Evolutionary conservation across 2,888 invertebrate species (phyloP), one percentile per base, ranked within the genome.

Genomic region (Nowickia ferox): DNA sequence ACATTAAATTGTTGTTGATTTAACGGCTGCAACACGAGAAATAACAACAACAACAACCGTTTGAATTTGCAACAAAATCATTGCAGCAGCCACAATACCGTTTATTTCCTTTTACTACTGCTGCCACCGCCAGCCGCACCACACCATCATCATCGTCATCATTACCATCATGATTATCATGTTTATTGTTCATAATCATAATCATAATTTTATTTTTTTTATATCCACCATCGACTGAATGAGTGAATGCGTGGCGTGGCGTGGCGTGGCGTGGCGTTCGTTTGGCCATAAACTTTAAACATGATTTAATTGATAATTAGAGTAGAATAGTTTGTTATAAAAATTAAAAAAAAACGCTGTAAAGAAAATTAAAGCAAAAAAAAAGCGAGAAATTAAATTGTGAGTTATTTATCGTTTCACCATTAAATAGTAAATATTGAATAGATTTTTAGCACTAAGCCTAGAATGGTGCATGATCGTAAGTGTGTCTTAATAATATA

Each of bases 261-360:
- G n/a, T 17, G 42, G 42, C 19, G 1, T 19, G 46, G 19, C 38
- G 59, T 38, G 69, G 13, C 40, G 66, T 72, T 51, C 66, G 65
- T 55, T 83, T 71, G 75, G 72, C 83, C 86, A 80, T 80, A 79
- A 86, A 69, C 68, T 75, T 84, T 66, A 83, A 83, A 76, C 83
- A 83, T 86, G 86, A 86, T 86, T 86, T 86, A 76, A 79, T 83
- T 79, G 83, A 76, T 86, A 86, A 86, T 86, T 86, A 83, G 86
- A 86, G 86, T 86, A 86, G 83, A 86, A 86, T 83, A 38, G 76
- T 71, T 77, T 74, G 74, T 44, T 51, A 17, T 17, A 9, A n/a
- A n/a, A n/a, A n/a, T n/a, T n/a, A n/a, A n/a, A n/a, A n/a, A n/a
- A n/a, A n/a, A n/a, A n/a, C n/a, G n/a, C n/a, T n/a, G n/a, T n/a